Evolutionary conservation across 2,797 vertebrate species (phyloP), one percentile per base, ranked within the genome.

Genomic region (Lophius americanus): DNA sequence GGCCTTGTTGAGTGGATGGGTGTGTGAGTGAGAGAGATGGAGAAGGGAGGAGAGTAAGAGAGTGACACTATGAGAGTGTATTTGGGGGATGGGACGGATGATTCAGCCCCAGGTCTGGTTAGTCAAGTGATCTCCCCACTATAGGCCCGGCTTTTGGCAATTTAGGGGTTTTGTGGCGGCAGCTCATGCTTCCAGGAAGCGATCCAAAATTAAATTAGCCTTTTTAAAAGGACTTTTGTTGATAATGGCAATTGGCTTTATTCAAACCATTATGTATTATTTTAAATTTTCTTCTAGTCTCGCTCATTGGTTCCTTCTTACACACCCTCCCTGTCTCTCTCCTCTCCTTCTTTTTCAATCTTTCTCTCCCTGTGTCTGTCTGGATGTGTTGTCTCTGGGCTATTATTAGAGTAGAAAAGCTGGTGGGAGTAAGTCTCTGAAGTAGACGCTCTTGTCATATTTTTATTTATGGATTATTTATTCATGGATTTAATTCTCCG

Each of bases 401-500:
- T 93, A 92, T 94, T 94, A 92, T 93, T 94, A 92, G 90, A 94
- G 88, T 88, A 93, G 92, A 94, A 91, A 87, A 82, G 83, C 89
- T 89, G 85, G 91, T 92, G 91, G 93, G 92, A 92, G 91, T 91
- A 91, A 90, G 81, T 89, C 88, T 92, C 90, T 91, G 87, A 92
- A 93, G 89, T 92, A 90, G 88, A 91, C 73, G 61, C 89, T 91
- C 87, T 91, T 92, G 91, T 93, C 90, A 92, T 93, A 88, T 93
- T 93, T 93, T 91, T 90, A 91, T 88, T 91, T 91, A 93, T 92
- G 90, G 87, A 91, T 93, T 88, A 84, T 82, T 85, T 86, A 76
- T 81, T 79, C 78, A 62, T 48, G 51, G 61, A 42, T 73, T 80
- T 89, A 73, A 76, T 85, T 80, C 67, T 76, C 65, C 14, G 53